Evolutionary conservation across 2,888 invertebrate genomes (phyloP).

Genomic region (Nemurella pictetii): DNA sequence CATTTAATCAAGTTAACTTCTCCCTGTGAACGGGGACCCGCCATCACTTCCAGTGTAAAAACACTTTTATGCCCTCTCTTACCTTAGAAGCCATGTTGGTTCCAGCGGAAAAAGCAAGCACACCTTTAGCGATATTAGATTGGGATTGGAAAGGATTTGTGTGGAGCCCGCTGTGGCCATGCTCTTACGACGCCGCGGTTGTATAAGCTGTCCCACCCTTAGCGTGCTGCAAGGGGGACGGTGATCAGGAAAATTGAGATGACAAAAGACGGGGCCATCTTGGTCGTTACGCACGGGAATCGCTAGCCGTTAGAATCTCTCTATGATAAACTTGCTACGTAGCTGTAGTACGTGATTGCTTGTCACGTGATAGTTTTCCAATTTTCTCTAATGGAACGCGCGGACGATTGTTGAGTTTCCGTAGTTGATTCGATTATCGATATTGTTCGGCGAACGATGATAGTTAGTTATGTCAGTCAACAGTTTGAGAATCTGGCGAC

Average conservation of each 20-base stretch:
- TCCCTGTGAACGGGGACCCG: background rate
- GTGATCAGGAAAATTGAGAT: background rate
- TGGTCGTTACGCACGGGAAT: background rate
- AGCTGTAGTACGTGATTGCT: background rate
- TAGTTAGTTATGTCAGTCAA: background rate
- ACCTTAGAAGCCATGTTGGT: no score
- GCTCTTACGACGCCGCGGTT: no score
- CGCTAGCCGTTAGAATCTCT: background rate
- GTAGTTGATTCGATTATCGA: background rate
- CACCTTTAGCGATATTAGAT: background rate
- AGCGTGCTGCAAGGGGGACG: no score
- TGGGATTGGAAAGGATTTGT: background rate
- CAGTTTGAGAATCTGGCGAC: background rate
- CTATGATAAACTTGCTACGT: background rate
- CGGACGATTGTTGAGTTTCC: background rate
- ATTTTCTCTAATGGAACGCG: background rate
- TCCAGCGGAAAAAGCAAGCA: no score
- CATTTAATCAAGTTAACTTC: background rate
- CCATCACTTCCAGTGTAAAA: background rate
- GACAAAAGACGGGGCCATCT: background rate
- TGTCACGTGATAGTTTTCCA: background rate
- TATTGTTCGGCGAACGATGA: background rate
- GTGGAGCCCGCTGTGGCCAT: no score
- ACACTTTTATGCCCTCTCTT: background rate
- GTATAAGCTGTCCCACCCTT: no score